phyloP scores from a whole-genome alignment of 1,140 invertebrate species.

The Saccostrea glomerata region DNA sequence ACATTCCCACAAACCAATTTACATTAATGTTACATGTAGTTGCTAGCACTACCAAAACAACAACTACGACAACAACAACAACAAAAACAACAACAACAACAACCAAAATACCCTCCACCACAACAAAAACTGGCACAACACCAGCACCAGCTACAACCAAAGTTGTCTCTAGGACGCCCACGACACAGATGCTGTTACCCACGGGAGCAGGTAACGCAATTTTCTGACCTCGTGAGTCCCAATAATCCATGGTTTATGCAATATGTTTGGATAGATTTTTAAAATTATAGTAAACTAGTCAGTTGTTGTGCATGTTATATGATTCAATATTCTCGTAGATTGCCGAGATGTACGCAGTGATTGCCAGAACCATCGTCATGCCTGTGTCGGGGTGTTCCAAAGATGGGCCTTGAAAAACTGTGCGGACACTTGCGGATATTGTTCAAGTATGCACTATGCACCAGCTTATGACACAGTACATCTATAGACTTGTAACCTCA shows the following conservation, averaged over 20 bases:
- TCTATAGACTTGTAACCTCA: not conserved
- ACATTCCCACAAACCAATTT: too few species aligned
- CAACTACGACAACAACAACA: not conserved
- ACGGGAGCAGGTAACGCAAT: not conserved
- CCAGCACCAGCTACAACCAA: not conserved
- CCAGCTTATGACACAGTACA: not conserved
- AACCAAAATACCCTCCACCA: not conserved
- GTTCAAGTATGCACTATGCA: constrained; percentile 11
- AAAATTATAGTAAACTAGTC: not conserved
- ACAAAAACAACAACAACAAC: not conserved
- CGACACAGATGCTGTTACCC: not conserved
- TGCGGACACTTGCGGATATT: constrained; percentile 41
- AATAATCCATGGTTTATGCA: not conserved
- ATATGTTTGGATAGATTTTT: not conserved
- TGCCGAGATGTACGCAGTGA: constrained; percentile 10
- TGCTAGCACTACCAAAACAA: not conserved
- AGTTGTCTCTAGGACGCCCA: not conserved
- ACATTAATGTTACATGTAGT: not conserved
- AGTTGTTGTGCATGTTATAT: not conserved
- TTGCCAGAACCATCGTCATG: constrained; percentile 5
- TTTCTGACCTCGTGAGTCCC: not conserved
- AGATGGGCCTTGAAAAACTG: constrained; percentile 47
- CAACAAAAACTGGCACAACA: not conserved
- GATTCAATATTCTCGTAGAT: not conserved
- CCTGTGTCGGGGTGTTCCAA: constrained; percentile 42